Base-by-base conservation (phyloP, 1,140 invertebrate species). In the Pseudachorutes palmiensis region DNA sequence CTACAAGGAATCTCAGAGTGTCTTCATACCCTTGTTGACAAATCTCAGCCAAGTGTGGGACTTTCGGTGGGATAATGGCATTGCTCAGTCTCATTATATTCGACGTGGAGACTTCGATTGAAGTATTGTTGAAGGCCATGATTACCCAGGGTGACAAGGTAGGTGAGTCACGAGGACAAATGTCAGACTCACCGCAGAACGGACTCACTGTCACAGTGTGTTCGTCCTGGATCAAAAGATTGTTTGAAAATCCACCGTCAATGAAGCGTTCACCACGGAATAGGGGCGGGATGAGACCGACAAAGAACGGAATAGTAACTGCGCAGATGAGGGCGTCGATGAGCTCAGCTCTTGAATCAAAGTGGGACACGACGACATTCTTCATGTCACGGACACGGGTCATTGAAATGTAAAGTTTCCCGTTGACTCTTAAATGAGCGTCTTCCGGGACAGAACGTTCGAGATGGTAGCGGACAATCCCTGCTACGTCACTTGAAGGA, bases 151-250 rank as follows among this genome's bases (percentile, higher is more conserved):
- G 51, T 55, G 51, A 55, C 51, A 55, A 5, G 49, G 58, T 55
- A 5, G 51, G 51, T 65, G 86, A 81, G 78, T 98, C 95, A 62
- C 88, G 83, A 0, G 96, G 97, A 80, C 96, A 99, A 72, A 99
- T 98, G 77, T 98, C 96, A 76, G 88, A 92, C 79, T 98, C 94
- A 0, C 97, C 97, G 75, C 92, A 92, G 79, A 99, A 99, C 0
- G 97, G 97, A 75, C 90, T 94, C 28, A 99, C 90, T 0, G 94
- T 97, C 65, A 98, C 89, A 0, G 97, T 98, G 75, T 95, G 88
- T 76, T 93, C 88, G 78, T 98, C 92, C 5, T 97, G 78, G 1
- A 90, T 87, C 1, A 94, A 94, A 72, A 98, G 81, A 82, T 99
- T 98, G 74, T 98, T 89, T 66, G 91, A 95, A 75, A 97, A 91